Conservation (phyloP, 2,113 vertebrate genomes). For the Alethe castanea region DNA sequence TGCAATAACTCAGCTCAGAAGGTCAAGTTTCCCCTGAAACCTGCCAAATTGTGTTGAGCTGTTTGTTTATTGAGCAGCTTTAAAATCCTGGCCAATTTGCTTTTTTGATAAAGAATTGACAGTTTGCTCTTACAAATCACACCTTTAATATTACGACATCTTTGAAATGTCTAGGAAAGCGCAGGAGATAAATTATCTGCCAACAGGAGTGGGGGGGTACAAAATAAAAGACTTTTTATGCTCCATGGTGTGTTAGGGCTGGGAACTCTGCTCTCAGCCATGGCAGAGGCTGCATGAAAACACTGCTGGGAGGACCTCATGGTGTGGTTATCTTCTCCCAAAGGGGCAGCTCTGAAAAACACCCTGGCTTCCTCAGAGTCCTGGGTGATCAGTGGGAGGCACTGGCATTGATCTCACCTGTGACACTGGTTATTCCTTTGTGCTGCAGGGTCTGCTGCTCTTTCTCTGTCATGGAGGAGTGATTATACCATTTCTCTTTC, state of each 20-base stretch:
- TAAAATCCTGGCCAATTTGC: not conserved
- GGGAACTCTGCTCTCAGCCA: not conserved
- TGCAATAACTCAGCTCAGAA: not conserved
- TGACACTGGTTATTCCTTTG: not conserved
- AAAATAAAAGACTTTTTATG: not conserved
- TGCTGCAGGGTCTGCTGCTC: not conserved
- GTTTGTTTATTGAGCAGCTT: not conserved
- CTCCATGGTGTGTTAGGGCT: fast-evolving
- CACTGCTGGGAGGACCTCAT: not conserved
- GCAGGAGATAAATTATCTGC: not conserved
- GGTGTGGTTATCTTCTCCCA: not conserved
- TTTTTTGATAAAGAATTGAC: not conserved
- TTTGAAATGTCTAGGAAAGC: not conserved
- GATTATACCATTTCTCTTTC: not conserved
- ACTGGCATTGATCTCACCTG: not conserved
- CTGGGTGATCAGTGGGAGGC: not conserved
- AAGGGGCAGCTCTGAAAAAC: not conserved
- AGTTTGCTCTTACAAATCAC: not conserved
- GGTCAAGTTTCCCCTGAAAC: constrained; percentile 9
- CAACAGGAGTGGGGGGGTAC: not conserved
- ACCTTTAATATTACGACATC: not conserved
- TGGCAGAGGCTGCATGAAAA: not conserved
- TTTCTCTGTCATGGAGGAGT: not conserved
- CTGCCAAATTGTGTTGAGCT: not conserved
- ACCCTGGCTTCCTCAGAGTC: not conserved